Base-by-base conservation (phyloP, 2,888 invertebrate species). In the Latrodectus elegans region DNA sequence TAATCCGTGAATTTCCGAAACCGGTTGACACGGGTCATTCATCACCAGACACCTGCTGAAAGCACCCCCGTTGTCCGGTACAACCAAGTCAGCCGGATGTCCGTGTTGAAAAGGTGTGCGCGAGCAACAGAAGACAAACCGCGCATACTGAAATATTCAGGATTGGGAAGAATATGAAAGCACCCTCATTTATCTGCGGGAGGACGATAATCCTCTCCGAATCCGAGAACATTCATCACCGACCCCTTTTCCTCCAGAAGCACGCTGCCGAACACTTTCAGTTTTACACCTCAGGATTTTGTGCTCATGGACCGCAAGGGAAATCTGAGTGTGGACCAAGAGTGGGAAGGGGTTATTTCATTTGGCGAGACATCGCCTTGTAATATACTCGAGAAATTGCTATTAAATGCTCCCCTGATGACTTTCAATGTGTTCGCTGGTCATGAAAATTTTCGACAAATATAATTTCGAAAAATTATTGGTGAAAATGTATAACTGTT, bases 181-280 rank as follows among this genome's bases (percentile, higher is more conserved):
- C 80, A 14, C 71, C n/a, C 81, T 87, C 86, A 68, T 68, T 68
- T 68, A 68, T 68, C 67, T 68, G 67, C 67, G 67, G 67, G 85
- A 76, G 81, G 81, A 72, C 86, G 86, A 87, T 87, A 87, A 87
- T 87, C 86, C 86, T 64, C 67, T 60, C 81, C 86, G 38, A 81
- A 87, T 87, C 86, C 86, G 81, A 55, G 38, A 67, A 77, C 86
- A 87, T 87, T 82, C 86, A 87, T 87, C 86, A 87, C 67, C 26
- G 17, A 68, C 86, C 84, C 81, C 81, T 70, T 85, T 80, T 72
- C 65, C 78, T 65, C 52, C 67, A 22, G 26, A 8, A 17, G 68
- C 65, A 8, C 60, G 17, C 84, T 78, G 84, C 78, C 84, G 84
- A 84, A 82, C 84, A 70, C 51, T 65, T 49, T 65, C 67, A 12